These are phyloP conservation scores for Elymnias hypermnestra DNA, from an alignment of 1,140 invertebrate species.

Conservation along the genomic window DNA sequence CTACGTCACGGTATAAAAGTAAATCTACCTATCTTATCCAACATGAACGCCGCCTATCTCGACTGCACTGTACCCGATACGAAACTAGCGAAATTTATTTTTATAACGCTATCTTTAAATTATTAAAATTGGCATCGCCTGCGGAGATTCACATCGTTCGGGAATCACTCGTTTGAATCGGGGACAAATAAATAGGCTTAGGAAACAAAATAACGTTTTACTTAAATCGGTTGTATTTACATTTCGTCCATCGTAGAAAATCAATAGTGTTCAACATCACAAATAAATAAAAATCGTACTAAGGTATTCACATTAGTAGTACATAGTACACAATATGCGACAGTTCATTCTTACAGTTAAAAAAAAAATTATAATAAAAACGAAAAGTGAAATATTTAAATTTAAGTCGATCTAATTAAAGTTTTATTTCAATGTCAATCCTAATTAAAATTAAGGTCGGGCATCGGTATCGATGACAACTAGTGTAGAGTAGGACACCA, in stretches of 20 bases:
- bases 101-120: constrained; percentile 34
- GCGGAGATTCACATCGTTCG: neutral
- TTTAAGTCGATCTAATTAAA: constrained; percentile 40
- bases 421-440: constrained; percentile 51
- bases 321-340: constrained; percentile 66
- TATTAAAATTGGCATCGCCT: constrained; percentile 15
- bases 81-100: constrained; percentile 39
- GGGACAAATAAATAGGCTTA: constrained; percentile 67
- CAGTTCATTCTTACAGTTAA: constrained; percentile 62
- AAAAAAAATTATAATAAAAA: too few species aligned
- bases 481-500: too few species aligned
- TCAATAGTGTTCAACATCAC: constrained; percentile 74
- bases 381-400: constrained; percentile 62
- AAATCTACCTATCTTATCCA: constrained; percentile 14
- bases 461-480: constrained; percentile 31
- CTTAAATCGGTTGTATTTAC: constrained; percentile 76
- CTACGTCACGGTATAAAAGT: too few species aligned
- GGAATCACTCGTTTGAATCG: neutral
- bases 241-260: constrained; percentile 74
- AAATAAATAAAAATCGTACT: constrained; percentile 75
- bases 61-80: constrained; percentile 26
- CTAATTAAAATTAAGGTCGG: constrained; percentile 24
- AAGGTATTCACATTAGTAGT: constrained; percentile 71
- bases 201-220: constrained; percentile 74
- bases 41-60: constrained; percentile 29